Evolutionary conservation across 2,797 vertebrate species (phyloP).

Genomic region (Pteronotus mesoamericanus): DNA sequence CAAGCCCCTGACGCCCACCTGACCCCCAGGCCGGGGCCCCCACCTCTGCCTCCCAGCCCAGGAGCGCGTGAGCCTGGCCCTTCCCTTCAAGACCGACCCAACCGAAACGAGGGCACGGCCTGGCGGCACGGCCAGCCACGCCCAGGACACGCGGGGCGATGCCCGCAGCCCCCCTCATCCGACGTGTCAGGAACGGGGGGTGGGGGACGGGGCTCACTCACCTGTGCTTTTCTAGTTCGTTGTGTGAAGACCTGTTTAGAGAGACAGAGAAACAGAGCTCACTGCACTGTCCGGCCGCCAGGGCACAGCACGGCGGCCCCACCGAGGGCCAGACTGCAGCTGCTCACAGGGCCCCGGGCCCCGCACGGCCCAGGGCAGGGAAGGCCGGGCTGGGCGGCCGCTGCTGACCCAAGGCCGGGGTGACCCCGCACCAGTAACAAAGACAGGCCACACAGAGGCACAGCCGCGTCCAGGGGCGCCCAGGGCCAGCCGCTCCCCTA

Average conservation of each 20-base stretch:
- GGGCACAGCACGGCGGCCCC: neutral
- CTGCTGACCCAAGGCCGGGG: neutral
- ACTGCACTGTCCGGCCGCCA: neutral
- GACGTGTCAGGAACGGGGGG: rapidly evolving
- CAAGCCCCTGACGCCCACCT: neutral
- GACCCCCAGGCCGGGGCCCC: neutral
- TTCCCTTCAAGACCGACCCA: neutral
- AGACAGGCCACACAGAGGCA: neutral
- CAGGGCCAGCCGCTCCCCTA: neutral
- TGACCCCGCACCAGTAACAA: neutral
- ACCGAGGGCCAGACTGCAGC: neutral
- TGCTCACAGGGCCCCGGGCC: neutral
- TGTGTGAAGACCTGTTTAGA: conserved; percentile 91
- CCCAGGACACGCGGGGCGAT: neutral
- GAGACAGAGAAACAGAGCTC: conserved; percentile 67
- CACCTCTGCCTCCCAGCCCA: neutral
- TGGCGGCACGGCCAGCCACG: neutral
- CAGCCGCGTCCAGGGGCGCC: neutral
- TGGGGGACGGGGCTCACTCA: conserved; percentile 78
- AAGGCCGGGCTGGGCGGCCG: too few relatives aligned
- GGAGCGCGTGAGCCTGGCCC: neutral
- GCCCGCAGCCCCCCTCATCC: too few relatives aligned
- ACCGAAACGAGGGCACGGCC: neutral
- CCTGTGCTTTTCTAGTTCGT: conserved; percentile 99
- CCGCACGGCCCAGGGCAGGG: neutral